Percentiles rank a stretch among this genome's conserved stretches.
These are phyloP conservation scores for Stratiolaelaps scimitus DNA, from an alignment of 1,140 invertebrate genomes.

Conservation along the genomic window DNA sequence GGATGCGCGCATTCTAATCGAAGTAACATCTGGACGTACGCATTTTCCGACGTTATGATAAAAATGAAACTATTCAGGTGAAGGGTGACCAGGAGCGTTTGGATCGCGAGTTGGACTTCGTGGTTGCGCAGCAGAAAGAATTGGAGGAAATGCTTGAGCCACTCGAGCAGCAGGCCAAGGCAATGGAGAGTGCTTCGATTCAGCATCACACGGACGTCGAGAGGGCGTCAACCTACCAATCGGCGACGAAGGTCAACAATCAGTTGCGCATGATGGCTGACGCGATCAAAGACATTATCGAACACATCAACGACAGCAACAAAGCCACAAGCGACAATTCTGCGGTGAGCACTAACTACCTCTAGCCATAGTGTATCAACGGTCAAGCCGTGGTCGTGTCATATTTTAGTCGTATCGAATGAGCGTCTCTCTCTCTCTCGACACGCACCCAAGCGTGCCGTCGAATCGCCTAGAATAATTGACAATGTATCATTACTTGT, in stretches of 20 bases:
- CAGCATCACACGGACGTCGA: slow-evolving; percentile 66
- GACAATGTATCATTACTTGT: slow-evolving; percentile 24
- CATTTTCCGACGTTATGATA: no score
- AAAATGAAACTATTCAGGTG: no score
- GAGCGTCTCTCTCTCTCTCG: no score
- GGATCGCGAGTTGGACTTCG: slow-evolving; percentile 86
- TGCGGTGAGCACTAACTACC: slow-evolving; percentile 51
- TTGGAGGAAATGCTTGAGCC: slow-evolving; percentile 71
- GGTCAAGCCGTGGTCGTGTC: no score
- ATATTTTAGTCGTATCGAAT: no score
- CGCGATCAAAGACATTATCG: slow-evolving; percentile 85
- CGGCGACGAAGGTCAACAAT: slow-evolving; percentile 77
- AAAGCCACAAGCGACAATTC: slow-evolving; percentile 66
- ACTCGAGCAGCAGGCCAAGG: slow-evolving; percentile 58
- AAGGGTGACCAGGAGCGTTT: slow-evolving; percentile 76
- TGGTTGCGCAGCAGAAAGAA: slow-evolving; percentile 79
- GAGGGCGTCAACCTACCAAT: slow-evolving; percentile 67
- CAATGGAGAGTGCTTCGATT: slow-evolving; percentile 39
- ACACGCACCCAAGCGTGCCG: no score
- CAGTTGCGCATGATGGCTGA: slow-evolving; percentile 86
- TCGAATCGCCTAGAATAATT: not conserved
- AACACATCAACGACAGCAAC: slow-evolving; percentile 78
- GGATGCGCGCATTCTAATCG: no score
- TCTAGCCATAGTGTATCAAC: no score
- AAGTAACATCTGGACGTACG: no score